Base-by-base conservation (phyloP, 2,797 vertebrate genomes). In the Typhlichthys eigenmanni region DNA sequence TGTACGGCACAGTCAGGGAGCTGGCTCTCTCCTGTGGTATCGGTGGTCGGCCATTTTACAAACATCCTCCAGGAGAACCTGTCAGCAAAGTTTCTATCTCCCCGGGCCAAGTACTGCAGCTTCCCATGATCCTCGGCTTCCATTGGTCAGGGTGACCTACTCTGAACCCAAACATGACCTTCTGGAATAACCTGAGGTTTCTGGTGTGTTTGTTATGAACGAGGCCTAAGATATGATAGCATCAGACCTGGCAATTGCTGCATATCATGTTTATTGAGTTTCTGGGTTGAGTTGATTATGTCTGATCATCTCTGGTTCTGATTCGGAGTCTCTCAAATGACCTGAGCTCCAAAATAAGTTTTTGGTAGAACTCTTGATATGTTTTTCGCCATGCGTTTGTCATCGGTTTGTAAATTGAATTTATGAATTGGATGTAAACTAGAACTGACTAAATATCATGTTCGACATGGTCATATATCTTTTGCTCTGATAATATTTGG, bases 41-140 rank as follows among this genome's bases (percentile, higher is more conserved):
- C 72, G 55, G 88, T 75, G 88, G 88, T 90, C 78, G 76, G 82
- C 80, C 74, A 72, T 87, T 87, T 89, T 80, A 82, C 88, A 87
- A 88, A 91, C 83, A 86, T 86, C 75, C 78, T 87, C 82, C 66
- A 62, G 78, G 69, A 75, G 76, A 81, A 90, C 85, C 80, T 88
- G 87, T 85, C 78, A 85, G 72, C 59, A 76, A 72, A 84, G 83
- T 89, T 86, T 66, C 80, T 86, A 86, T 85, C 64, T 73, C 48
- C 54, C 11, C 1, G 32, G 80, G 85, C 85, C 85, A 88, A 85
- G 72, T 68, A 3, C 70, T 82, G 75, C 74, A 83, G 80, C 84
- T 90, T 91, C 88, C 88, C 89, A 88, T 91, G 87, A 87, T 74
- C 86, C 72, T 80, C 64, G 52, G 84, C 85, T 81, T 86, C 86